phyloP scores from a whole-genome alignment of 1,140 invertebrate species.

The Schlechtendalia chinensis region DNA sequence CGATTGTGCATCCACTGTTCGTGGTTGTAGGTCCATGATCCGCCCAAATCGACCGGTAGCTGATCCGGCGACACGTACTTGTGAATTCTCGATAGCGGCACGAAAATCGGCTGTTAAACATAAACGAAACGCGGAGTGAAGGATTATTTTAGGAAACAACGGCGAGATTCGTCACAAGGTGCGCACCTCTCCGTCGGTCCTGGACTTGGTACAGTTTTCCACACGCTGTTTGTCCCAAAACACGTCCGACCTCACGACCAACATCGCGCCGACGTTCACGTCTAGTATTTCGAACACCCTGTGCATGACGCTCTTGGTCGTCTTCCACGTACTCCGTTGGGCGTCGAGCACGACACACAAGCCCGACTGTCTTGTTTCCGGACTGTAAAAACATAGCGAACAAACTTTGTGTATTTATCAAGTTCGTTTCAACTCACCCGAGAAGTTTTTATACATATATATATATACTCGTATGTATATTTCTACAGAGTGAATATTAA shows the following conservation, averaged over 20 bases:
- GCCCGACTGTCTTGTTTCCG: conserved; percentile 59
- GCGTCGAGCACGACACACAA: conserved; percentile 67
- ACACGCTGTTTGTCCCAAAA: conserved; percentile 74
- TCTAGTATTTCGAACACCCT: conserved; percentile 60
- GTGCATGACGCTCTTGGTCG: conserved; percentile 64
- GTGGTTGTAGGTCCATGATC: conserved; percentile 74
- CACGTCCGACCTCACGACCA: conserved; percentile 68
- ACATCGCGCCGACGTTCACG: conserved; percentile 60
- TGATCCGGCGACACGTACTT: conserved; percentile 71
- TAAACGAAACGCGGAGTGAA: background rate
- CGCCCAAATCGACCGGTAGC: conserved; percentile 78
- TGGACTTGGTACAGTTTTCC: conserved; percentile 67
- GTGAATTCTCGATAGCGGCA: conserved; percentile 66
- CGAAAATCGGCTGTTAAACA: conserved; percentile 62
- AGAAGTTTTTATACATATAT: too few relatives aligned
- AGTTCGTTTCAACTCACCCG: too few relatives aligned
- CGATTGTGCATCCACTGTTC: conserved; percentile 79
- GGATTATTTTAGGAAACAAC: too few relatives aligned
- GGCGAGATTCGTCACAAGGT: too few relatives aligned
- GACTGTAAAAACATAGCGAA: conserved; percentile 59
- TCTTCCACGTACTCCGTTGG: conserved; percentile 64
- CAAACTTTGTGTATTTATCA: too few relatives aligned
- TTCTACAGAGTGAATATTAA: too few relatives aligned
- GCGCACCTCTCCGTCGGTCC: conserved; percentile 66
- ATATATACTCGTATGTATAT: too few relatives aligned